Base-by-base conservation (phyloP, 2,888 invertebrate genomes). In the Hypselothyrea guttata region DNA sequence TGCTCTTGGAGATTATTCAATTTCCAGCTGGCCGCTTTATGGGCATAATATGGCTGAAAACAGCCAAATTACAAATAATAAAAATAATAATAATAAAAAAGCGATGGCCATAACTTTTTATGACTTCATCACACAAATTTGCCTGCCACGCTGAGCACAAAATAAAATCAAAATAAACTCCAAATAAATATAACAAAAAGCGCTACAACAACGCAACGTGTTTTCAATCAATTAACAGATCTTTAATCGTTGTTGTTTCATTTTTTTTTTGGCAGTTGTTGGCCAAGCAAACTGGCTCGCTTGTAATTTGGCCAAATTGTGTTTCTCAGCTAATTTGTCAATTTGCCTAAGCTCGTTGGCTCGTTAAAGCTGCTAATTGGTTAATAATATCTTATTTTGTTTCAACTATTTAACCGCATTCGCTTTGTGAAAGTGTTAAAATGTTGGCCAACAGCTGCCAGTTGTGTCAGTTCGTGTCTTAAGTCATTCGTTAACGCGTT, bases 41-140 rank as follows among this genome's bases (percentile, higher is more conserved):
- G 68, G 58, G 27, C 9, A 9, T 28, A 59, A 53, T 51, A 64
- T 65, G 57, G 60, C 28, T 12, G n/a, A 38, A 42, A 52, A 55
- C 22, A 22, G 2, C 22, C 22, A 22, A n/a, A n/a, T 22, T 45
- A 38, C 33, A 37, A 51, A 34, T 30, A 11, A 52, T 38, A 33
- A 30, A 42, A 33, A 44, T 33, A 49, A 61, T 49, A 46, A 35
- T 34, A 18, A 41, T 33, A 41, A 59, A 40, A 48, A 61, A 47
- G 42, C 31, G 42, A 60, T 33, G 71, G 81, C 63, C 71, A 84
- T 84, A 66, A 59, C 65, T 77, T 85, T 81, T 81, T 81, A 81
- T 81, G 86, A 86, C 81, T 81, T 81, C 84, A 81, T 81, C 86
- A 75, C 41, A 65, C 46, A 47, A 69, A 71, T 85, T 79, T 79